These are phyloP conservation scores for Drosophila seguyi DNA, from an alignment of 1,140 invertebrate genomes.

Conservation along the genomic window DNA sequence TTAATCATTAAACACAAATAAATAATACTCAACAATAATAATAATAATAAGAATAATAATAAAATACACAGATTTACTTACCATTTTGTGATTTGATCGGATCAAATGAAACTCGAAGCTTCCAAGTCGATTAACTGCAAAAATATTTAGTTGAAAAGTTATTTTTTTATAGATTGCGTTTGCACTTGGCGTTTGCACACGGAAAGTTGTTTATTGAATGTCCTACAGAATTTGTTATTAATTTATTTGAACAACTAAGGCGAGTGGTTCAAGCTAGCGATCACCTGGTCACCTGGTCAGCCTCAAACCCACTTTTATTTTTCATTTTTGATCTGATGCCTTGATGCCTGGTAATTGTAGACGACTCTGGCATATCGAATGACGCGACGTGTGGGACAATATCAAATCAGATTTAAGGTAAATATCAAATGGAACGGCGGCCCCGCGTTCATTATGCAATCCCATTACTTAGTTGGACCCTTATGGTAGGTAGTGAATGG, in stretches of 20 bases:
- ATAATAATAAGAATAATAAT: slow-evolving; percentile 5
- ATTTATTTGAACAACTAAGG: slow-evolving; percentile 10
- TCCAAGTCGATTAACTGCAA: slow-evolving; percentile 68
- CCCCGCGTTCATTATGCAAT: slow-evolving; percentile 64
- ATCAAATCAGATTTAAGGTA: slow-evolving; percentile 74
- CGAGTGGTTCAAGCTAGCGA: background rate
- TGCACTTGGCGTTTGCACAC: slow-evolving; percentile 29
- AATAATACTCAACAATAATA: background rate
- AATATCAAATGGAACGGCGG: slow-evolving; percentile 68
- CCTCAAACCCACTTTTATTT: slow-evolving; percentile 25
- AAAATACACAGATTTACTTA: slow-evolving; percentile 32
- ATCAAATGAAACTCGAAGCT: slow-evolving; percentile 56
- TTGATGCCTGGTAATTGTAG: slow-evolving; percentile 62
- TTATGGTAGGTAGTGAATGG: slow-evolving; percentile 57
- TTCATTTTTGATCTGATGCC: slow-evolving; percentile 2
- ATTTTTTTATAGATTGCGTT: slow-evolving; percentile 12
- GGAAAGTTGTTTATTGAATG: slow-evolving; percentile 47
- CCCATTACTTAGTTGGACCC: slow-evolving; percentile 62
- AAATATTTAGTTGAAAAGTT: slow-evolving; percentile 41
- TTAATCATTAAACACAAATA: slow-evolving; percentile 23
- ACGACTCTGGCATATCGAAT: slow-evolving; percentile 76
- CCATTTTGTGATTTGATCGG: slow-evolving; percentile 66
- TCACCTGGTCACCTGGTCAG: slow-evolving; percentile 27
- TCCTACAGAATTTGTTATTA: slow-evolving; percentile 33
- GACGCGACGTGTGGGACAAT: slow-evolving; percentile 73